phyloP scores from a whole-genome alignment of 2,888 invertebrate species.

The Caenorhabditis afra region DNA sequence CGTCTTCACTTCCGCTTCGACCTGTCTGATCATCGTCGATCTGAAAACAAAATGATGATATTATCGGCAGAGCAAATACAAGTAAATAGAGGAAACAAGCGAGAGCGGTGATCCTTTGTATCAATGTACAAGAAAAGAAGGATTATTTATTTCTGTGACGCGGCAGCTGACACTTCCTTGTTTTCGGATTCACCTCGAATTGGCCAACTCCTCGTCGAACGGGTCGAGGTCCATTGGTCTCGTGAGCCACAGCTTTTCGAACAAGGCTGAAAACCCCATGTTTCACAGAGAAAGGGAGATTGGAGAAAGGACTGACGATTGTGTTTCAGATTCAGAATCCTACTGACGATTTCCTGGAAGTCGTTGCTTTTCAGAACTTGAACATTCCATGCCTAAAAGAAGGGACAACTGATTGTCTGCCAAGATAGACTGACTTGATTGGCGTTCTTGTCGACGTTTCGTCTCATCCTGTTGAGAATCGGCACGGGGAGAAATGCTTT shows the following conservation, averaged over 20 bases:
- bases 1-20: conserved; percentile 45
- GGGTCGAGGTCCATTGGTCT: conserved; percentile 26
- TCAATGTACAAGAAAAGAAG: not conserved
- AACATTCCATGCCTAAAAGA: conserved; percentile 32
- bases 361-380: conserved; percentile 18
- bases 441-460: conserved; percentile 13
- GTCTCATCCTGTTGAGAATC: conserved; percentile 19
- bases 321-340: not conserved
- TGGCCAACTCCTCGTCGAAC: conserved; percentile 14
- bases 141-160: not conserved
- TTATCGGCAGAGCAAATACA: conserved; percentile 23
- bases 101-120: conserved; percentile 2
- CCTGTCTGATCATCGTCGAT: conserved; percentile 21
- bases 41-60: conserved; percentile 27
- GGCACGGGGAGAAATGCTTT: conserved; percentile 26
- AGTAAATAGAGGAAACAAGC: not conserved
- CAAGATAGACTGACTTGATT: conserved; percentile 14
- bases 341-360: conserved; percentile 21
- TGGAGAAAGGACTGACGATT: conserved; percentile 26
- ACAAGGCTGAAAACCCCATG: conserved; percentile 8
- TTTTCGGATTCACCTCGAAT: conserved; percentile 10
- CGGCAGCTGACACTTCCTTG: not conserved
- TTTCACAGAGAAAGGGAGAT: too few relatives aligned
- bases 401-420: not conserved
- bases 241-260: conserved; percentile 26